Evolutionary conservation across 2,888 invertebrate species (phyloP), one percentile per base, ranked within the genome.

Genomic region (Halocaridina rubra): DNA sequence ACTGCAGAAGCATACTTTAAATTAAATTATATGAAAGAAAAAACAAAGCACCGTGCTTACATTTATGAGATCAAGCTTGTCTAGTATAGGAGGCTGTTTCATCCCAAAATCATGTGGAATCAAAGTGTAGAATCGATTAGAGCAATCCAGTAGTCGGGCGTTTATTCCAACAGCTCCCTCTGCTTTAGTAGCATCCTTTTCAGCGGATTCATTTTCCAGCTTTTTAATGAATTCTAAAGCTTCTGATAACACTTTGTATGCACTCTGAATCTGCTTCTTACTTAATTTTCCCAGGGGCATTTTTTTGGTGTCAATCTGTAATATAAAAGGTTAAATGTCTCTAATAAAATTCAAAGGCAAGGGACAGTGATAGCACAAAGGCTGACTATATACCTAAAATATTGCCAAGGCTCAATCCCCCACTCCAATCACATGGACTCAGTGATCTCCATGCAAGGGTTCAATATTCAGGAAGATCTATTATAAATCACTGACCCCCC

Each of bases 231-330:
- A 89, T 10, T 92, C 91, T 89, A 94, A 93, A 16, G 96, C 90
- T 89, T 96, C 95, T 0, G 94, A 93, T 27, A 99, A 92, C 0
- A 98, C 95, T 76, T 91, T 91, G 90, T 95, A 98, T 0, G 98
- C 99, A 46, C 94, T 92, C 90, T 96, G 94, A 81, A 99, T 95
- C 92, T 98, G 97, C 80, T 95, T 94, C 90, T 96, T 95, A 1
- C 98, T 98, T 13, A 99, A 91, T 92, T 99, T 99, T 27, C 99
- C 99, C 8, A 99, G 92, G 0, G 99, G 99, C 99, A 99, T 98
- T 92, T 99, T 98, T 88, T 98, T 97, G 89, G 96, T 94, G 91
- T 99, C 99, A 89, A 99, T 92, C 92, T 93, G 85, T n/a, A 19
- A n/a, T n/a, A n/a, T n/a, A 72, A 19, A n/a, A 22, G 22, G 46